Evolutionary conservation across 2,113 vertebrate genomes (phyloP), one percentile per base, ranked within the genome.

Genomic region (Coracopsis vasa): DNA sequence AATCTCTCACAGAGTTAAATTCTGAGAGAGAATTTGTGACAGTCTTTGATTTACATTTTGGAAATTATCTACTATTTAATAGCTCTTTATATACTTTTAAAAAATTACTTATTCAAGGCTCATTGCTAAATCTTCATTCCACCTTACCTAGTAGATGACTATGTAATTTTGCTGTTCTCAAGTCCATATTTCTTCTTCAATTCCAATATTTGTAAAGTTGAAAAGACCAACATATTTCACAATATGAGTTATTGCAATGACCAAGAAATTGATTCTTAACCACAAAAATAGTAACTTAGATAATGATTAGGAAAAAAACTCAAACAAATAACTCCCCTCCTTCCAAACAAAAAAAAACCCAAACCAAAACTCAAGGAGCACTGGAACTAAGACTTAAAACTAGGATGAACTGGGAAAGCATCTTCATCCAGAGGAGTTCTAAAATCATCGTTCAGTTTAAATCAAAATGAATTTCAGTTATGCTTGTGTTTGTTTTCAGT

Each of bases 341-440:
- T 21, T 7, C 13, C 7, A n/a, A 61, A 54, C 1, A 3, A 41
- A 67, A 48, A 58, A 54, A 39, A 10, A 0, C 2, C 8, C 21
- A 80, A 74, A 61, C 14, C 1, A 4, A 67, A 41, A 72, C 7
- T 37, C 9, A 24, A 37, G 80, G n/a, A 31, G 0, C 24, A 54
- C 3, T 8, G 65, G 10, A 86, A 23, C 27, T 42, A 24, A 50
- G 12, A 62, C 14, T 42, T 81, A 82, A 84, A 64, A 25, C 21
- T 73, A 19, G 6, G 41, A 58, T 35, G n/a, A 87, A 62, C 21
- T 29, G 15, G 11, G 18, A 47, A 67, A 62, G 3, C 6, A 5
- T 21, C 10, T 80, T 27, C 24, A 61, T 44, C 72, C 45, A 44
- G 4, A 65, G 2, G 9, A 47, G 5, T 64, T 72, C 35, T 48